phyloP scores from a whole-genome alignment of 37 sponge, comb jelly and placozoan species.

The Chondrilla cf. caribensis region DNA sequence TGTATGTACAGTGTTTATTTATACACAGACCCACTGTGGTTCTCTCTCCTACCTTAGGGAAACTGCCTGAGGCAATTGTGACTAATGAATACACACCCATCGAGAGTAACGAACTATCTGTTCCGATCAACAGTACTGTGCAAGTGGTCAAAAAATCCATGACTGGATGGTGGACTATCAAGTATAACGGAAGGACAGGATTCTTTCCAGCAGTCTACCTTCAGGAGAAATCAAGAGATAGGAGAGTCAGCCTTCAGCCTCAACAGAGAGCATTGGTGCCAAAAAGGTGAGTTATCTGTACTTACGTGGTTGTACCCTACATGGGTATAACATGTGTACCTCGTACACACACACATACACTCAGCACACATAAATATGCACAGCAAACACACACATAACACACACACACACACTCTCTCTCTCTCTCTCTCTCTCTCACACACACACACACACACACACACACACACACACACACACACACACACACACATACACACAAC shows the following conservation, averaged over 20 bases:
- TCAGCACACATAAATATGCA: too few species aligned
- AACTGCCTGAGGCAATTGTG: slow-evolving; percentile 37
- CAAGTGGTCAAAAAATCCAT: slow-evolving; percentile 72
- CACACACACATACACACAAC: too few species aligned
- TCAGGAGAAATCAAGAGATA: too few species aligned
- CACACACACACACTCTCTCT: too few species aligned
- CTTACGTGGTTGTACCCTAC: not conserved
- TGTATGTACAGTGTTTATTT: too few species aligned
- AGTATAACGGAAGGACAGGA: slow-evolving; percentile 30
- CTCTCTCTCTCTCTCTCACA: too few species aligned
- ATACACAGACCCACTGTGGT: too few species aligned
- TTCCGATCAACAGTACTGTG: slow-evolving; percentile 37
- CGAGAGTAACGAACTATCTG: slow-evolving; percentile 72
- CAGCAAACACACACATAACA: too few species aligned
- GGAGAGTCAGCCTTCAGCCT: not conserved
- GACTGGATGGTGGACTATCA: slow-evolving; percentile 82
- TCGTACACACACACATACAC: too few species aligned
- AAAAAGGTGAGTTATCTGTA: not conserved
- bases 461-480: too few species aligned
- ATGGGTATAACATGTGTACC: not conserved
- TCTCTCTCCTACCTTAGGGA: not conserved
- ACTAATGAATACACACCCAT: slow-evolving; percentile 55
- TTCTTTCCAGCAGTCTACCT: slow-evolving; percentile 68
- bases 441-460: too few species aligned
- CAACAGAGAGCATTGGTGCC: not conserved